Conservation (phyloP, 2,888 invertebrate genomes). For the Nebria brevicollis region DNA sequence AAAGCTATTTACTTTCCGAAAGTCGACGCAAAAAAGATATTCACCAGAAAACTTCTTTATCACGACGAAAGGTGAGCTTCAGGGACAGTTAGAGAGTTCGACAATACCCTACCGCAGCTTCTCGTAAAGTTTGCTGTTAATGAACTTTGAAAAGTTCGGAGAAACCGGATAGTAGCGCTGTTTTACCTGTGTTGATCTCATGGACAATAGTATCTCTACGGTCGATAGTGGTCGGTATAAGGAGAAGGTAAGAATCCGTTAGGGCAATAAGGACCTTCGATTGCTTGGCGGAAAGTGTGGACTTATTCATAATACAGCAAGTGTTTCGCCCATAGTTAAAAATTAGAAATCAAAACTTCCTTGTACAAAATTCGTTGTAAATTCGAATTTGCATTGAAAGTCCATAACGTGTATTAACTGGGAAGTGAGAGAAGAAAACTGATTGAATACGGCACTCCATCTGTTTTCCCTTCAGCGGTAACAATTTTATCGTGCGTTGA, state of each 20-base stretch:
- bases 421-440: background rate
- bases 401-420: background rate
- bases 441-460: no score
- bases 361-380: background rate
- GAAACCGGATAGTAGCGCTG: background rate
- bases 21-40: background rate
- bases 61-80: background rate
- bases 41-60: background rate
- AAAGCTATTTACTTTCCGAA: background rate
- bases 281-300: background rate
- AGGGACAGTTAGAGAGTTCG: background rate
- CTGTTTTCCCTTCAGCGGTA: no score
- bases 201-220: background rate
- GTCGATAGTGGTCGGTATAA: background rate
- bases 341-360: background rate
- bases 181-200: background rate
- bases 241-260: background rate
- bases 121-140: background rate
- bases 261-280: background rate
- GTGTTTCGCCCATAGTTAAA: background rate
- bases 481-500: no score
- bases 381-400: background rate
- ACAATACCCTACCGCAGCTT: background rate
- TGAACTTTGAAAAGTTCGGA: background rate
- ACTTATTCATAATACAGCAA: background rate